Percentiles rank a stretch among this genome's conserved stretches.
phyloP scores from a whole-genome alignment of 2,113 vertebrate genomes.

The Elephantulus edwardii region DNA sequence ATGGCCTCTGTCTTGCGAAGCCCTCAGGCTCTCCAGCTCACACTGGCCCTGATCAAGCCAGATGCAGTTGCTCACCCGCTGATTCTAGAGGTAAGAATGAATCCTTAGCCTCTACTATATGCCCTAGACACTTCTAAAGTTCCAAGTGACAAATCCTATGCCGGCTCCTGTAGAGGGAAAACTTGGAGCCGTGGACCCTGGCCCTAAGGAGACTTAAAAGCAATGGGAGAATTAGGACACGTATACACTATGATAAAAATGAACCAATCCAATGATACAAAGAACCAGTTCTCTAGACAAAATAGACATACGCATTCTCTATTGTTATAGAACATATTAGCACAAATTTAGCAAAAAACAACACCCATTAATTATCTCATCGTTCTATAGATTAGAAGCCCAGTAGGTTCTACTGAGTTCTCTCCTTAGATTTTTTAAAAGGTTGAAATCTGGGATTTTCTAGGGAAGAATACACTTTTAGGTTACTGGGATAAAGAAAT shows the following conservation, averaged over 20 bases:
- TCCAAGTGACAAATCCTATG: neutral
- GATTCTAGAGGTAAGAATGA: constrained; percentile 87
- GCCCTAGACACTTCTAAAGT: neutral
- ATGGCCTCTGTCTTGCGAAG: constrained; percentile 27
- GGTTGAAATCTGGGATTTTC: neutral
- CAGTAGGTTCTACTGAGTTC: neutral
- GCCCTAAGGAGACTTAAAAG: neutral
- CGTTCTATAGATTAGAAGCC: neutral
- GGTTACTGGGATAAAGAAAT: neutral
- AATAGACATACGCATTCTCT: neutral
- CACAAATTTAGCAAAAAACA: neutral
- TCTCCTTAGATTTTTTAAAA: neutral
- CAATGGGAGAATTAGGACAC: neutral
- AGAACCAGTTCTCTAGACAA: neutral
- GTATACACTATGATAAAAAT: constrained; percentile 24
- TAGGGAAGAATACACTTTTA: neutral
- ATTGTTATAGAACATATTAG: neutral
- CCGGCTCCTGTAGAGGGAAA: neutral
- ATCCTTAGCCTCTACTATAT: neutral
- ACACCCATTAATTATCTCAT: neutral
- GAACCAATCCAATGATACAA: neutral
- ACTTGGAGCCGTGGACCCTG: neutral
- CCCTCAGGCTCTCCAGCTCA: constrained; percentile 89
- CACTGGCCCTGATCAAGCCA: constrained; percentile 93
- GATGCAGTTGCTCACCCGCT: constrained; percentile 94